Conservation (phyloP, 2,113 vertebrate genomes). For the Microcebus griseorufus region DNA sequence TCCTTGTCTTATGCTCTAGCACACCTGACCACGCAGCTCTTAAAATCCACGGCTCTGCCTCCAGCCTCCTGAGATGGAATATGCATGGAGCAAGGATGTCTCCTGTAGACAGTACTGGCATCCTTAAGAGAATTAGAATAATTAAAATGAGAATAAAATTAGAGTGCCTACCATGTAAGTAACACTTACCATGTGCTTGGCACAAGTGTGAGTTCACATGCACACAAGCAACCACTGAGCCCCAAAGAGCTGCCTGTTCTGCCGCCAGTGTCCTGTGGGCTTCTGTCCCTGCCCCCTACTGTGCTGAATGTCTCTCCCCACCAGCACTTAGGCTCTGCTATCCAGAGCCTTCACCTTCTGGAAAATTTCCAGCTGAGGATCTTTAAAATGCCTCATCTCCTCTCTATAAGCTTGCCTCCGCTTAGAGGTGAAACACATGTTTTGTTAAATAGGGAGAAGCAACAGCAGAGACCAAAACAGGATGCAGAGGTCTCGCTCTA, state of each 20-base stretch:
- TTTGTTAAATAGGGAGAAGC: neutral
- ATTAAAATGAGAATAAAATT: neutral
- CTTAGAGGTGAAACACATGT: neutral
- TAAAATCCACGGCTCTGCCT: neutral
- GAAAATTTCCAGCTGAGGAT: neutral
- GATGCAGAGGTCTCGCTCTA: neutral
- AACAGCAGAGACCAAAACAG: neutral
- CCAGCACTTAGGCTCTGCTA: neutral
- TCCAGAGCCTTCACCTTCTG: neutral
- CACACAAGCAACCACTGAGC: neutral
- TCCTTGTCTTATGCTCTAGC: neutral
- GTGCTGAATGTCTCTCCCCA: neutral
- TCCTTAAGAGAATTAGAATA: neutral
- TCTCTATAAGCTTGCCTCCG: neutral
- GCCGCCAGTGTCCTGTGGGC: neutral
- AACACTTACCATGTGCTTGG: neutral
- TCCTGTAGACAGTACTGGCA: neutral
- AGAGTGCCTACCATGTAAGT: neutral
- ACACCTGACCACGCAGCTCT: neutral
- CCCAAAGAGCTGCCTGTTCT: neutral
- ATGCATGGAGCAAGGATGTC: neutral
- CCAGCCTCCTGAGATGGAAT: neutral
- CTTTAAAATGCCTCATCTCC: neutral
- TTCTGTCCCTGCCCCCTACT: neutral
- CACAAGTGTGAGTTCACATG: neutral